A percentile compares a stretch with the other conserved stretches of the same genome.
phyloP scores from a whole-genome alignment of 1,140 invertebrate genomes.

The Aphelenchoides besseyi region DNA sequence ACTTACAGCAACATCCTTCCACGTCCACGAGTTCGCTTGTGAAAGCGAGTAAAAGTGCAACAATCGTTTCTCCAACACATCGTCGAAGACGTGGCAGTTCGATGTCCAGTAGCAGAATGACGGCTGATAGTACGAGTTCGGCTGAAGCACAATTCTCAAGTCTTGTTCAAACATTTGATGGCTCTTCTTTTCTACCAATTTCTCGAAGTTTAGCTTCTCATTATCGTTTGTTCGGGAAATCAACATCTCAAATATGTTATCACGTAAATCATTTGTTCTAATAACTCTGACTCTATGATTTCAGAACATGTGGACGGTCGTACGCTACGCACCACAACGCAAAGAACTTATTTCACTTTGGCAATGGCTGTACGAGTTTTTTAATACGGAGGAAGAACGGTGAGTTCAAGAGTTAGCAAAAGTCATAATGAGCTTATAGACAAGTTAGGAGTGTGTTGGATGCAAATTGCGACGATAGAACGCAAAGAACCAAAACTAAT shows the following conservation, averaged over 20 bases:
- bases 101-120: not conserved
- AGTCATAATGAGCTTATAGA: too few relatives aligned
- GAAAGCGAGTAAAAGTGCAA: conserved; percentile 4
- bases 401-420: too few relatives aligned
- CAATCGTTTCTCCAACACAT: not conserved
- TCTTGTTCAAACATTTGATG: not conserved
- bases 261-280: too few relatives aligned
- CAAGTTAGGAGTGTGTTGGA: not conserved
- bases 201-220: not conserved
- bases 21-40: not conserved
- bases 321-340: not conserved
- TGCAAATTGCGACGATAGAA: too few relatives aligned
- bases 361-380: conserved; percentile 21
- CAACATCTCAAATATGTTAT: not conserved
- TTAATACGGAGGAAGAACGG: conserved; percentile 10
- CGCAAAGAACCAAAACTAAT: not conserved
- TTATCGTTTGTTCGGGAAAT: conserved; percentile 1
- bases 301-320: conserved; percentile 11
- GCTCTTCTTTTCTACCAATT: not conserved
- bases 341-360: conserved; percentile 12
- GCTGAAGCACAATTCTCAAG: not conserved
- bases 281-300: too few relatives aligned
- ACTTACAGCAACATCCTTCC: not conserved
- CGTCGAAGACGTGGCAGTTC: not conserved
- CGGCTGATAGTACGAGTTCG: not conserved